Conservation (phyloP, 2,888 invertebrate species). For the Agonum fuliginosum region DNA sequence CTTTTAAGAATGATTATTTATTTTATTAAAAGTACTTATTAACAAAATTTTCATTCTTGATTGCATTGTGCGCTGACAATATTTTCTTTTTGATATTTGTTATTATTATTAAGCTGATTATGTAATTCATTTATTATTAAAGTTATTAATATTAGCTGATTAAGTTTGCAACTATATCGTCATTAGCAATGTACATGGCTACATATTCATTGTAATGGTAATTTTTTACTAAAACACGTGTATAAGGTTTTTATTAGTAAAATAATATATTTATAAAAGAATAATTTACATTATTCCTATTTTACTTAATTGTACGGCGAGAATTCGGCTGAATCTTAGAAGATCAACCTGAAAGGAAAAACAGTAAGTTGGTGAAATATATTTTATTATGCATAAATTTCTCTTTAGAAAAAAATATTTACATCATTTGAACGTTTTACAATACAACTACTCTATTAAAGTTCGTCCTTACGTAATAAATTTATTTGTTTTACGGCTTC, state of each 20-base stretch:
- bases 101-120: background rate
- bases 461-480: slow-evolving; percentile 63
- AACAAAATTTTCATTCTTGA: slow-evolving; percentile 18
- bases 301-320: slow-evolving; percentile 32
- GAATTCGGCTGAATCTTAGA: slow-evolving; percentile 3
- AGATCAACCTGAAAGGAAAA: slow-evolving; percentile 51
- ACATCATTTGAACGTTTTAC: slow-evolving; percentile 10
- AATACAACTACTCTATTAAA: slow-evolving; percentile 46
- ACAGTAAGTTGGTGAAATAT: slow-evolving; percentile 22
- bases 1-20: slow-evolving; percentile 7
- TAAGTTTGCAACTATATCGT: slow-evolving; percentile 19
- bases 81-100: background rate
- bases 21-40: slow-evolving; percentile 27
- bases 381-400: slow-evolving; percentile 30
- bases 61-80: slow-evolving; percentile 40
- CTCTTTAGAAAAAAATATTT: background rate
- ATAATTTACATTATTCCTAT: slow-evolving; percentile 35
- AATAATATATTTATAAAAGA: slow-evolving; percentile 58
- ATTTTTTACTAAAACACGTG: slow-evolving; percentile 53
- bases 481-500: slow-evolving; percentile 60
- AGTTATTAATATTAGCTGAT: slow-evolving; percentile 18
- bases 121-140: slow-evolving; percentile 10
- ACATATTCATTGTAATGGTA: slow-evolving; percentile 49
- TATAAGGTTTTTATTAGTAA: slow-evolving; percentile 48
- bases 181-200: slow-evolving; percentile 16